Conservation (phyloP, 2,888 invertebrate genomes). For the Choristoneura rosaceana region DNA sequence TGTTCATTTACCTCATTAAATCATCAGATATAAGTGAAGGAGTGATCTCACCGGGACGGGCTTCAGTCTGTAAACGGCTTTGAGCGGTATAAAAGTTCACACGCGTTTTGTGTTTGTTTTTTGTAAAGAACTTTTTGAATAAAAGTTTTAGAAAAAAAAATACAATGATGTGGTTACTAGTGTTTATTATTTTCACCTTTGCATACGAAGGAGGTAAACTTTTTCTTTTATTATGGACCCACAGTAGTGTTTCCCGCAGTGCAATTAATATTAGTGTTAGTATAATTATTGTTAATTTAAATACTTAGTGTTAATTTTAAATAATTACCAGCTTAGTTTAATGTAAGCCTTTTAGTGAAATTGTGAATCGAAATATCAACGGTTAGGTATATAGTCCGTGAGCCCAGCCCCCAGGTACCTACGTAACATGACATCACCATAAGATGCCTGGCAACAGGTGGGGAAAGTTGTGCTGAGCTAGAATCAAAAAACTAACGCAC, state of each 20-base stretch:
- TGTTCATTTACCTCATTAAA: constrained; percentile 70
- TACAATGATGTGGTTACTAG: constrained; percentile 51
- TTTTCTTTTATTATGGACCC: background rate
- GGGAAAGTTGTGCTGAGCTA: no score
- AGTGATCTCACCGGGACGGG: constrained; percentile 67
- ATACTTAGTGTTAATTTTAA: background rate
- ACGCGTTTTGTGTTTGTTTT: constrained; percentile 55
- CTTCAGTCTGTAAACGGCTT: constrained; percentile 61
- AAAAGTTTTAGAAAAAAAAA: constrained; percentile 44
- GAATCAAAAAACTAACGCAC: no score
- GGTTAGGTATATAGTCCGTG: no score
- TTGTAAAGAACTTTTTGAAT: constrained; percentile 6
- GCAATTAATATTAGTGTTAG: background rate
- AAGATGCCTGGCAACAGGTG: no score
- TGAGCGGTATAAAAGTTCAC: constrained; percentile 60
- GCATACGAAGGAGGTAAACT: constrained; percentile 39
- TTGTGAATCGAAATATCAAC: no score
- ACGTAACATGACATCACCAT: no score
- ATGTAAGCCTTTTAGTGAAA: background rate
- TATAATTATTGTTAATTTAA: background rate
- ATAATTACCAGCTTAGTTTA: background rate
- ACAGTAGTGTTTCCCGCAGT: background rate
- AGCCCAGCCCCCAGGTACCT: no score
- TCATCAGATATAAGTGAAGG: constrained; percentile 61
- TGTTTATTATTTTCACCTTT: constrained; percentile 27